Evolutionary conservation across 2,797 vertebrate species (phyloP).

Genomic region (Smutsia gigantea): DNA sequence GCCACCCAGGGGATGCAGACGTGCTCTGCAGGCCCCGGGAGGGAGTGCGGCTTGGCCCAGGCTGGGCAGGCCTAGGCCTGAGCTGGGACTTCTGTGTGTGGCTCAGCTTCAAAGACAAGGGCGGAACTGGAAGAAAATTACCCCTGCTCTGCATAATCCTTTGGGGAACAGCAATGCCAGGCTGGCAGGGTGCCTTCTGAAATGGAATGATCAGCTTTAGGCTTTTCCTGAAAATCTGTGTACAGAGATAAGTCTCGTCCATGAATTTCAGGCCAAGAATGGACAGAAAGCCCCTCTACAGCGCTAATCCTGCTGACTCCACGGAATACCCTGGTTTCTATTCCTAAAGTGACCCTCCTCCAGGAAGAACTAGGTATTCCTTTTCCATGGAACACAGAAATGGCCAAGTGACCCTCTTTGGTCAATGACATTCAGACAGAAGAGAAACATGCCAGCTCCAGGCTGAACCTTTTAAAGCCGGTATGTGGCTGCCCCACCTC

Average conservation of each 20-base stretch:
- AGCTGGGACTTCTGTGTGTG: constrained; percentile 72
- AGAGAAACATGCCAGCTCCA: neutral
- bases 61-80: constrained; percentile 73
- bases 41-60: constrained; percentile 76
- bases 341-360: neutral
- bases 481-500: neutral
- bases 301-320: neutral
- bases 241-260: neutral
- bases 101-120: constrained; percentile 75
- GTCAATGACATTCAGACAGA: neutral
- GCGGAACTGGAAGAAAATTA: constrained; percentile 65
- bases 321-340: neutral
- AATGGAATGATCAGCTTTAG: neutral
- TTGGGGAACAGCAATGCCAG: neutral
- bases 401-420: neutral
- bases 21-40: constrained; percentile 61
- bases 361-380: neutral
- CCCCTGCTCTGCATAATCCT: neutral
- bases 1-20: constrained; percentile 78
- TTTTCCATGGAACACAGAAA: neutral
- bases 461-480: neutral
- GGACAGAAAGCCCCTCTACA: neutral
- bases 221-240: neutral
- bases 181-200: neutral
- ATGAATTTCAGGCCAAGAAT: neutral